Evolutionary conservation across 2,888 invertebrate genomes (phyloP), one percentile per base, ranked within the genome.

Genomic region (Drosophila buzzatii): DNA sequence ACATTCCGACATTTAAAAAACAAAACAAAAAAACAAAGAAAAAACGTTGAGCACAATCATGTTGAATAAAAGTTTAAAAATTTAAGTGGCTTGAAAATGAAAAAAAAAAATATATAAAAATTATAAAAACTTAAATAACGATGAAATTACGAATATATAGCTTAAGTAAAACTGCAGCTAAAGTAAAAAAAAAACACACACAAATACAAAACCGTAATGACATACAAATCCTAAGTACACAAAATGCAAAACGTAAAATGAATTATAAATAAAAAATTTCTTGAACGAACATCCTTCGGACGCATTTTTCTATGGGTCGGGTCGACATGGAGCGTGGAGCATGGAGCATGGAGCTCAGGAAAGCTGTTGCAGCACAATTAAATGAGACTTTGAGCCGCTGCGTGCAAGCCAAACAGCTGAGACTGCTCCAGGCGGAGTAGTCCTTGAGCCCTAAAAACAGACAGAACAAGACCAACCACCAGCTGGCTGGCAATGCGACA

Each of bases 31-130:
- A 69, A 79, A 81, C 73, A 89, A 75, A 67, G 59, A 74, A 80
- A 83, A 83, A 89, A 89, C 90, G 92, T 92, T 92, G 90, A 92
- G 92, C 92, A 92, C 92, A 92, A 92, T 92, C 92, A 92, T 91
- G 85, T 91, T 91, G 80, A 81, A 76, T 70, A 65, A 78, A 79
- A 61, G 47, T 42, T 68, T 49, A 58, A 56, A 70, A 76, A 58
- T 67, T 66, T 63, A 85, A 75, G 65, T 71, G 73, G 69, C 77
- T 76, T 74, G 57, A 72, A 82, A 84, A 83, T 67, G 68, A 72
- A 73, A 71, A 79, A 67, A 72, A 60, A 61, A 64, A 73, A 64
- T 73, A 74, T 2, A 53, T 23, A 66, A 80, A 42, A 47, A 37
- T n/a, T 35, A 44, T 18, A 51, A 35, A 12, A 23, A 52, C 16